Base-by-base conservation (phyloP, 2,797 vertebrate species). In the Ibycter americanus region DNA sequence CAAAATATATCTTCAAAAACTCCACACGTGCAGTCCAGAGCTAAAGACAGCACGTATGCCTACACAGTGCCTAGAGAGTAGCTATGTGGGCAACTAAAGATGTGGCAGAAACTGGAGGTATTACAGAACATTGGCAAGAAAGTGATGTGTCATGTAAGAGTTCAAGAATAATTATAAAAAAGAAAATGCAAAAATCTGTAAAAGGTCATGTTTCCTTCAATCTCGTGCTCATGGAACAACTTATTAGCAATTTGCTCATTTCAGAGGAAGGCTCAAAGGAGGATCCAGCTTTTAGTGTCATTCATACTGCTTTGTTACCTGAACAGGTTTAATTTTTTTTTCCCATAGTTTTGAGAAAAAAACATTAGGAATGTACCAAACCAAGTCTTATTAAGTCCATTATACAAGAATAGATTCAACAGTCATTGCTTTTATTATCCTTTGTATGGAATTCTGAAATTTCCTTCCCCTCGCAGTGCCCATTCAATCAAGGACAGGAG, bases 11-110 rank as follows among this genome's bases (percentile, higher is more conserved):
- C 38, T 63, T 40, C 36, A 87, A 83, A 58, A 13, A 89, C 52
- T 32, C 38, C n/a, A 55, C 9, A 61, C 0, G 0, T 22, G 15
- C 27, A 93, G 21, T 3, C 17, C 25, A 67, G 61, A 40, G 36
- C 21, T 34, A 36, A 55, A 79, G 23, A 38, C 12, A 66, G 7
- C 13, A 4, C 4, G 9, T 17, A 14, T 49, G 61, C 51, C 38
- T 47, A 59, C 55, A 36, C 26, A 56, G 31, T 15, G 73, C 12
- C 25, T 65, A 47, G 26, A 34, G 26, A n/a, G 77, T 0, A 70
- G 34, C 46, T 65, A 3, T 6, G 27, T 40, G 22, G 12, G 19
- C 54, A 85, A 2, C 25, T 32, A 55, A 23, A 78, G 25, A 26
- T 31, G 65, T 2, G 12, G 52, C 47, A 89, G 56, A 71, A 67